These are phyloP conservation scores for Geotria australis DNA, from an alignment of 2,797 vertebrate species.

Conservation along the genomic window DNA sequence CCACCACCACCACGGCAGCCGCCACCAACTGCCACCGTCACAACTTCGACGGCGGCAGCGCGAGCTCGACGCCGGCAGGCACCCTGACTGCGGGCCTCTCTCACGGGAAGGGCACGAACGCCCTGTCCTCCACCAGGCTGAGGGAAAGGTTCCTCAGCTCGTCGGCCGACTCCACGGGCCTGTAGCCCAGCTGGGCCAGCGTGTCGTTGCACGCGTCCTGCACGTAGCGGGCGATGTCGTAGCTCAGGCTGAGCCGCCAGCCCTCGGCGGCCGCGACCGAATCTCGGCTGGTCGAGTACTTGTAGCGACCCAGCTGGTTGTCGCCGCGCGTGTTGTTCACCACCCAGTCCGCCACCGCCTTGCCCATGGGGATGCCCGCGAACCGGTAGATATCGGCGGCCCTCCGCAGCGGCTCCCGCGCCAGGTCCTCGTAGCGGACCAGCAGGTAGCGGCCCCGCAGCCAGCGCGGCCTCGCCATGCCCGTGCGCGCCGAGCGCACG, in stretches of 20 bases:
- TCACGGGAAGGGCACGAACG: no score
- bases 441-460: slow-evolving; percentile 77
- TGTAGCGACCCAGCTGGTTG: slow-evolving; percentile 48
- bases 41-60: no score
- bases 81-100: no score
- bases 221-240: slow-evolving; percentile 55
- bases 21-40: no score
- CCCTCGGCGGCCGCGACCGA: slow-evolving; percentile 58
- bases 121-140: slow-evolving; percentile 54
- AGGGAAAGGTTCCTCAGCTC: slow-evolving; percentile 54
- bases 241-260: slow-evolving; percentile 64
- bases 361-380: slow-evolving; percentile 44
- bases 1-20: rapidly evolving
- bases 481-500: slow-evolving; percentile 47
- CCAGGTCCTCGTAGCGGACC: slow-evolving; percentile 71
- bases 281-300: slow-evolving; percentile 56
- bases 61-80: no score
- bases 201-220: slow-evolving; percentile 51
- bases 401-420: slow-evolving; percentile 48
- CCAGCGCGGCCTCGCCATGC: slow-evolving; percentile 39
- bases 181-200: slow-evolving; percentile 55
- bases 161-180: slow-evolving; percentile 27
- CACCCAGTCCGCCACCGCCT: slow-evolving; percentile 60
- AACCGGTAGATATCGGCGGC: slow-evolving; percentile 64
- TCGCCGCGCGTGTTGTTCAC: slow-evolving; percentile 52